A percentile compares a stretch with the other conserved stretches of the same genome.
phyloP scores from a whole-genome alignment of 2,888 invertebrate species.

The Nomada fabriciana region DNA sequence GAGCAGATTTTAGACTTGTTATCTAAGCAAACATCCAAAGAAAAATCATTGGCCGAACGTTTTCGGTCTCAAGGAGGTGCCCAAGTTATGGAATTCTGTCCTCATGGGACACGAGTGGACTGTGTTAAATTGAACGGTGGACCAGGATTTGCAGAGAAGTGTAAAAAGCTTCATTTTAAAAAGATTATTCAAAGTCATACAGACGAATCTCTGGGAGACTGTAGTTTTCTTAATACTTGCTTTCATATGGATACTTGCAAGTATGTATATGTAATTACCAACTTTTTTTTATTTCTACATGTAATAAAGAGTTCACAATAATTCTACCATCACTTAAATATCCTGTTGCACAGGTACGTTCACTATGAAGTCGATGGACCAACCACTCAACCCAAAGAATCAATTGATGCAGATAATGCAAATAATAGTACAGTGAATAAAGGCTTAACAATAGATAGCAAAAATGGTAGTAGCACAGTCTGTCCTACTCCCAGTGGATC shows the following conservation, averaged over 20 bases:
- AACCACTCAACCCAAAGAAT: slow-evolving; percentile 85
- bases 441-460: slow-evolving; percentile 62
- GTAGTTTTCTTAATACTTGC: slow-evolving; percentile 98
- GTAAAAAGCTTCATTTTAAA: slow-evolving; percentile 97
- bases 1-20: slow-evolving; percentile 97
- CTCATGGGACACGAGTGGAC: slow-evolving; percentile 96
- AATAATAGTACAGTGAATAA: slow-evolving; percentile 56
- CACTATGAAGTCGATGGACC: slow-evolving; percentile 97
- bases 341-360: slow-evolving; percentile 89
- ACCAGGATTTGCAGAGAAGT: slow-evolving; percentile 86
- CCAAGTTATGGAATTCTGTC: slow-evolving; percentile 98
- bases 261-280: slow-evolving; percentile 81
- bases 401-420: slow-evolving; percentile 71
- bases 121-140: slow-evolving; percentile 86
- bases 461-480: slow-evolving; percentile 59
- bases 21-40: slow-evolving; percentile 98
- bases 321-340: background rate
- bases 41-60: slow-evolving; percentile 96
- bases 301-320: background rate
- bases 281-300: background rate
- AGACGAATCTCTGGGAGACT: slow-evolving; percentile 97
- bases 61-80: slow-evolving; percentile 98
- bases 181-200: slow-evolving; percentile 98
- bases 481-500: slow-evolving; percentile 72
- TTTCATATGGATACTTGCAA: slow-evolving; percentile 99